A percentile compares a stretch with the other conserved stretches of the same genome.
phyloP scores from a whole-genome alignment of 2,113 vertebrate species.

The Istiophorus platypterus region DNA sequence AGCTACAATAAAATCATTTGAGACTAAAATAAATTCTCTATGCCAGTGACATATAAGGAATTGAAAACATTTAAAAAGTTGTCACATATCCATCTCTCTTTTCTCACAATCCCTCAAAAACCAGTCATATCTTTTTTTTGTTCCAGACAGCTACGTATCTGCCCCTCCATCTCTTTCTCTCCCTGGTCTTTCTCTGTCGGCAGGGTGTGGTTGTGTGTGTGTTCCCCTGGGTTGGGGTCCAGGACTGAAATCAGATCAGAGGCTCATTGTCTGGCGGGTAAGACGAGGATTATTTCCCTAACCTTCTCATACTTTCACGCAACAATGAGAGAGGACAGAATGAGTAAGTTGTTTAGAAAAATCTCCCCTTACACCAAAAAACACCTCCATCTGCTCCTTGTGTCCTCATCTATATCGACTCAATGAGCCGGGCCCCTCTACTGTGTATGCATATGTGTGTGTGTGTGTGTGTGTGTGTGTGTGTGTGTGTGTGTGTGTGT shows the following conservation, averaged over 20 bases:
- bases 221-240: slow-evolving; percentile 66
- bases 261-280: slow-evolving; percentile 73
- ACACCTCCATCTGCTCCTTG: slow-evolving; percentile 71
- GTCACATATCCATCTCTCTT: slow-evolving; percentile 41
- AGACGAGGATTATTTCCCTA: slow-evolving; percentile 72
- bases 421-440: slow-evolving; percentile 61
- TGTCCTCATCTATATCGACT: slow-evolving; percentile 72
- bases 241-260: slow-evolving; percentile 75
- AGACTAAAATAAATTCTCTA: slow-evolving; percentile 26
- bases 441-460: slow-evolving; percentile 56
- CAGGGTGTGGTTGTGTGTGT: slow-evolving; percentile 67
- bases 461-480: background rate
- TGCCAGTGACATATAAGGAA: slow-evolving; percentile 29
- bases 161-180: background rate
- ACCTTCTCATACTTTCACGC: slow-evolving; percentile 78
- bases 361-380: slow-evolving; percentile 73
- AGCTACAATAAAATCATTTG: slow-evolving; percentile 37
- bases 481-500: slow-evolving; percentile 41
- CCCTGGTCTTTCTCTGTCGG: slow-evolving; percentile 54
- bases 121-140: slow-evolving; percentile 22
- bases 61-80: slow-evolving; percentile 36
- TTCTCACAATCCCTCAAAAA: slow-evolving; percentile 33
- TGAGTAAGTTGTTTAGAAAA: slow-evolving; percentile 75
- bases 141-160: slow-evolving; percentile 27
- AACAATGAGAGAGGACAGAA: slow-evolving; percentile 76